Conservation (phyloP, 2,888 invertebrate species). For the Heliconius ismenius region DNA sequence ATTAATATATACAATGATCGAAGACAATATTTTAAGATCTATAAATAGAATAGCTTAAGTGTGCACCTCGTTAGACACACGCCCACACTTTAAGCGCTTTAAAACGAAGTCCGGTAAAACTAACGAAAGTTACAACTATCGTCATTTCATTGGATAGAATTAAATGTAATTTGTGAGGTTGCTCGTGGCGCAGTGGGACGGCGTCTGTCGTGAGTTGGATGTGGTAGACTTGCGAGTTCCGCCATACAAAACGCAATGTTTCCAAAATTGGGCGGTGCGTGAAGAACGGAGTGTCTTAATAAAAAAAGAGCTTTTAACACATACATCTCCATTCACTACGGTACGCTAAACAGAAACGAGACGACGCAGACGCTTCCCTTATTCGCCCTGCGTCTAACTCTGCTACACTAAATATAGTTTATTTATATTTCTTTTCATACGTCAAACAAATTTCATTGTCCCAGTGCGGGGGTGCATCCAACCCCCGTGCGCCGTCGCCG, state of each 20-base stretch:
- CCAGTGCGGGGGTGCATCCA: slow-evolving; percentile 14
- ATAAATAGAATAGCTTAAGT: not conserved
- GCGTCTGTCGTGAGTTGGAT: too few relatives aligned
- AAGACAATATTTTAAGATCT: not conserved
- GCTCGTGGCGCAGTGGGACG: too few relatives aligned
- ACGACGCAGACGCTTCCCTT: too few relatives aligned
- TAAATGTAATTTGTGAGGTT: not conserved
- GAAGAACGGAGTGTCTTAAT: not conserved
- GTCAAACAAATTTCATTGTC: slow-evolving; percentile 13
- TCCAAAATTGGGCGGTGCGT: too few relatives aligned
- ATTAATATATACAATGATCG: not conserved
- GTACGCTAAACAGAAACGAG: too few relatives aligned
- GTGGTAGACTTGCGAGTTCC: too few relatives aligned
- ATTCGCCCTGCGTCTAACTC: not conserved
- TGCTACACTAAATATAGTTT: not conserved
- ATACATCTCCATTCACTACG: too few relatives aligned
- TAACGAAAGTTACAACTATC: not conserved
- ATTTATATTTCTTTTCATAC: not conserved
- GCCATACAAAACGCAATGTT: too few relatives aligned
- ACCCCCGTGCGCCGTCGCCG: slow-evolving; percentile 22
- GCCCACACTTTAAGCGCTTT: not conserved
- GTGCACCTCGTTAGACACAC: not conserved
- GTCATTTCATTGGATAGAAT: not conserved
- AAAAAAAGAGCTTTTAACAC: not conserved
- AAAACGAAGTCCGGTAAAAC: not conserved